Base-by-base conservation (phyloP, 92 coral and sea anemone genomes). In the Phymanthus crucifer region DNA sequence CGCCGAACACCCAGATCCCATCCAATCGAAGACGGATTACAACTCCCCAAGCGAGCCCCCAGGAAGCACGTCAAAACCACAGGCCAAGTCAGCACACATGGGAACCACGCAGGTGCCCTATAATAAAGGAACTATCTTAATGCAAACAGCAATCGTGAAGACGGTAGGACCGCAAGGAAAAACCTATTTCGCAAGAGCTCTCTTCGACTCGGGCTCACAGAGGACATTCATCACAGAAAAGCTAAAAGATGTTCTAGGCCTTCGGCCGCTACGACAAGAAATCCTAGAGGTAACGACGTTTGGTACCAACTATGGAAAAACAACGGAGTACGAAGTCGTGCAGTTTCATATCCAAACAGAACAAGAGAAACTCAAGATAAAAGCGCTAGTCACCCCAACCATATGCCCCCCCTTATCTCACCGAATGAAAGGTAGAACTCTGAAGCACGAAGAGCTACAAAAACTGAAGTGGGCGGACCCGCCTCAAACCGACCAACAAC, bases 81-180 rank as follows among this genome's bases (percentile, higher is more conserved):
- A 48, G 57, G 16, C 57, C 57, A 43, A 43, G 48, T 43, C 26
- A 58, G 31, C 67, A 32, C 70, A 65, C 70, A 65, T 65, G 70
- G 70, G 70, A 33, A 65, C 70, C 24, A 65, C 70, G 32, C 31
- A 65, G 36, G 36, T 11, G 24, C 32, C 70, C 33, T 26, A 65
- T 65, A 26, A 32, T 26, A 32, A 32, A 65, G 33, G 36, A 65
- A 65, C 8, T 9, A 65, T 65, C 36, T 32, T 65, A 32, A 18
- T 65, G 70, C 70, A 65, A 32, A 26, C 70, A 26, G 70, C 66
- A 57, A 12, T 21, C 66, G 66, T 57, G 66, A 57, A 6, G 66
- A 32, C 36, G 36, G 70, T 65, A 13, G 70, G 70, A 65, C 70
- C 29, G 8, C 70, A 65, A 32, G 70, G 70, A 21, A 65, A 26